Conservation (phyloP, 2,888 invertebrate genomes). For the Protophormia terraenovae region DNA sequence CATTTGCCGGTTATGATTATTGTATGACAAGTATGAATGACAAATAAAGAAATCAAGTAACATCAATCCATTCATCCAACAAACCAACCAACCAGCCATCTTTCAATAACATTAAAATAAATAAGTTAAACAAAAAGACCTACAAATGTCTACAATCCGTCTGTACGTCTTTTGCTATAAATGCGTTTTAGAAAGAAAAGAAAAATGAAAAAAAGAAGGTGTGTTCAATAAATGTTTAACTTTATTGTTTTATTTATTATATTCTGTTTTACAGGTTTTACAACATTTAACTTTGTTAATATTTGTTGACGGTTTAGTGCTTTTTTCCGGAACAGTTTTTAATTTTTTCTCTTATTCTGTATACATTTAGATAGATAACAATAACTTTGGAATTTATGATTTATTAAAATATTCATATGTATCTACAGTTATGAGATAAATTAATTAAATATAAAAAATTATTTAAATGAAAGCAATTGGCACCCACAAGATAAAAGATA, state of each 20-base stretch:
- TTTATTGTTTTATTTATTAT: not conserved
- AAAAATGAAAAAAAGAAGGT: conserved; percentile 63
- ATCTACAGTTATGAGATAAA: too few species aligned
- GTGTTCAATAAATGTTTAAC: conserved; percentile 64
- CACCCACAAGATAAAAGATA: not conserved
- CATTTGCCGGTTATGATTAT: conserved; percentile 41
- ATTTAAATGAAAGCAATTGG: not conserved
- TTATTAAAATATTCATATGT: not conserved
- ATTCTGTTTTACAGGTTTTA: conserved; percentile 55
- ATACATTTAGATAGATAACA: not conserved
- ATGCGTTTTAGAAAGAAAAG: too few species aligned
- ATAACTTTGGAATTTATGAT: not conserved
- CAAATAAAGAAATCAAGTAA: conserved; percentile 22
- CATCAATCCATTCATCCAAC: conserved; percentile 8
- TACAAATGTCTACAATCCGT: conserved; percentile 26
- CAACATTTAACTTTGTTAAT: conserved; percentile 60
- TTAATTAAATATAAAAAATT: not conserved
- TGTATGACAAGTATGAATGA: conserved; percentile 47
- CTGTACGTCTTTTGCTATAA: not conserved
- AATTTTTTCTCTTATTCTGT: too few species aligned
- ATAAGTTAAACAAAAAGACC: not conserved
- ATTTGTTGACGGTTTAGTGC: conserved; percentile 48
- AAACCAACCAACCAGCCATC: conserved; percentile 3
- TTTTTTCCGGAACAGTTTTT: conserved; percentile 35
- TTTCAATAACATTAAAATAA: conserved; percentile 2